Conservation (phyloP, 2,113 vertebrate species). For the Pampusana beccarii region DNA sequence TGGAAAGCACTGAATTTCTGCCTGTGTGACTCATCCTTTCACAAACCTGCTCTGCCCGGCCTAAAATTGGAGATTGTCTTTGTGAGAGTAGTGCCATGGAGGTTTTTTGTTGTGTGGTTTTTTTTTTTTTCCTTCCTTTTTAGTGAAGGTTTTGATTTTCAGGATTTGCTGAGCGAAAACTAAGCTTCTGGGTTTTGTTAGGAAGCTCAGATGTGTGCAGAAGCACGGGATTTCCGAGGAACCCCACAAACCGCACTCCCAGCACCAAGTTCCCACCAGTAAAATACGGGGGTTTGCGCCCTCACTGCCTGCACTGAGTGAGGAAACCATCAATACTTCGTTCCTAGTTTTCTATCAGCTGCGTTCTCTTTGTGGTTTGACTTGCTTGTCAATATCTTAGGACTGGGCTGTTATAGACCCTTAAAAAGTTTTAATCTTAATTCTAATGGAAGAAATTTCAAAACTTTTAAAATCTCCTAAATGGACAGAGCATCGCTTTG, state of each 20-base stretch:
- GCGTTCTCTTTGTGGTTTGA: accelerated
- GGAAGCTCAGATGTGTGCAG: not conserved
- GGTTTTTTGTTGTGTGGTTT: too few relatives aligned
- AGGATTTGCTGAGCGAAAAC: not conserved
- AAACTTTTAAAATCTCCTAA: not conserved
- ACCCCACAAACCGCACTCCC: not conserved
- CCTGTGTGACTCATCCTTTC: not conserved
- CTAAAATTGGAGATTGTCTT: accelerated
- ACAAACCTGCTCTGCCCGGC: not conserved
- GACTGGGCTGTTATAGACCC: not conserved
- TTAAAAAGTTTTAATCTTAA: not conserved
- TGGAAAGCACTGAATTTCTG: not conserved
- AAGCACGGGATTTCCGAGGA: not conserved
- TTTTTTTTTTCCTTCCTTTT: too few relatives aligned
- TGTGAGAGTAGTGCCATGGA: accelerated
- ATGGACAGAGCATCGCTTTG: accelerated
- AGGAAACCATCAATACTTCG: accelerated
- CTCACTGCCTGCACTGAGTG: accelerated
- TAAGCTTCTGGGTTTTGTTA: not conserved
- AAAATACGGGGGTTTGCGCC: accelerated
- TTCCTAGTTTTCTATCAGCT: not conserved
- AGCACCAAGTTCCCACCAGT: not conserved
- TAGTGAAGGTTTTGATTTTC: not conserved
- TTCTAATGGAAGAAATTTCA: not conserved
- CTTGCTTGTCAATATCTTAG: not conserved